A percentile compares a stretch with the other conserved stretches of the same genome.
phyloP scores from a whole-genome alignment of 2,888 invertebrate genomes.

The Drosophila greeni region DNA sequence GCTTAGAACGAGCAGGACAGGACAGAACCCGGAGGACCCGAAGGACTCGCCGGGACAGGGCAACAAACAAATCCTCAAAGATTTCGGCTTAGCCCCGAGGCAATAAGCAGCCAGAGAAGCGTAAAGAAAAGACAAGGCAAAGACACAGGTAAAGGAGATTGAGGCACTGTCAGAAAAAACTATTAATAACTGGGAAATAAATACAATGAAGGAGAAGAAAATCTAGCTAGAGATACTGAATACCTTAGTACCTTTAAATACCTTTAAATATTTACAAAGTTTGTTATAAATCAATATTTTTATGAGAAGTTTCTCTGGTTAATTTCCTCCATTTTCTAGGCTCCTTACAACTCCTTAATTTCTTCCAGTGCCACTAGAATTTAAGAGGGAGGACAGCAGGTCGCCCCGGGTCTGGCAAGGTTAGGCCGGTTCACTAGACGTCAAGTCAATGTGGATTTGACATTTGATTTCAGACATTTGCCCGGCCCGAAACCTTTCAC shows the following conservation, averaged over 20 bases:
- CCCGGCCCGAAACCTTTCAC: constrained; percentile 30
- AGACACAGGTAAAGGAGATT: constrained; percentile 50
- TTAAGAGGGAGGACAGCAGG: constrained; percentile 2
- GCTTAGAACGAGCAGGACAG: constrained; percentile 4
- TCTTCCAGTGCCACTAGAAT: neutral
- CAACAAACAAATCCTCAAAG: constrained; percentile 63
- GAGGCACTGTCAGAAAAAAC: constrained; percentile 32
- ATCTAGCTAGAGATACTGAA: neutral
- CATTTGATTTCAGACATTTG: constrained; percentile 64
- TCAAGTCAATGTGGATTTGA: constrained; percentile 66
- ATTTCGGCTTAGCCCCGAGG: constrained; percentile 52
- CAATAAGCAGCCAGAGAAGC: constrained; percentile 58
- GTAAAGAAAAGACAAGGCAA: constrained; percentile 49
- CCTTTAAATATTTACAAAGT: neutral
- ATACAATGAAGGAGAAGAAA: neutral
- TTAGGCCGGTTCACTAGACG: constrained; percentile 60
- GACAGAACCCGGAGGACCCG: constrained; percentile 2
- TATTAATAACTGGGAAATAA: neutral
- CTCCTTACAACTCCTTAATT: neutral
- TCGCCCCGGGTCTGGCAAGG: constrained; percentile 59
- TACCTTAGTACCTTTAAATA: too few relatives aligned
- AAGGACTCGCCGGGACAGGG: constrained; percentile 11
- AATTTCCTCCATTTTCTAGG: neutral
- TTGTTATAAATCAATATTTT: neutral
- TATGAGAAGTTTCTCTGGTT: too few relatives aligned